Percentiles rank a stretch among this genome's conserved stretches.
Evolutionary conservation across 2,888 invertebrate species (phyloP).

Genomic region (Eilema depressum): DNA sequence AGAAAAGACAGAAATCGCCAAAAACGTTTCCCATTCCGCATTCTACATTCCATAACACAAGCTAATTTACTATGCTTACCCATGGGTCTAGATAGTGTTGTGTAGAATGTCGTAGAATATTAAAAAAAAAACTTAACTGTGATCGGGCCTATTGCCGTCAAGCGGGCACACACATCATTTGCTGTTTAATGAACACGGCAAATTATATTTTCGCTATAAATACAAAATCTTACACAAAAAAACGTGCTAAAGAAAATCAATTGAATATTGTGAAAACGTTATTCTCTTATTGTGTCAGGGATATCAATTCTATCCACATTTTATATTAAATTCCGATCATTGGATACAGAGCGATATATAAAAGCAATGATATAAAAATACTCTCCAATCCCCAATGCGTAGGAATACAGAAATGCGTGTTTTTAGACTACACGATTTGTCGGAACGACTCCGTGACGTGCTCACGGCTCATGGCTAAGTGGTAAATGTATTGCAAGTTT

Average conservation of each 20-base stretch:
- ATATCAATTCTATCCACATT: conserved; percentile 35
- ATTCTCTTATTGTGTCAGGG: conserved; percentile 37
- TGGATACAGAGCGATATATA: conserved; percentile 31
- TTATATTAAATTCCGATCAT: conserved; percentile 51
- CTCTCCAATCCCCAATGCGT: conserved; percentile 25
- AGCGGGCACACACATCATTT: too few species aligned
- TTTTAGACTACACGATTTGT: conserved; percentile 10
- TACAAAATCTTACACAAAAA: neutral
- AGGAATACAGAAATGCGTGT: conserved; percentile 13
- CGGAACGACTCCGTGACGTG: neutral
- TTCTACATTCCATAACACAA: too few species aligned
- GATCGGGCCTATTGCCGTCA: too few species aligned
- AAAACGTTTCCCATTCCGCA: too few species aligned
- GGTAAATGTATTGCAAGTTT: too few species aligned
- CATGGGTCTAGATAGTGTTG: too few species aligned
- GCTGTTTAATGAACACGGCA: too few species aligned
- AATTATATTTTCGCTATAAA: neutral
- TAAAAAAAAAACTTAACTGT: too few species aligned
- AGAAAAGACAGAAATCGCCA: too few species aligned
- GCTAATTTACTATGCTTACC: too few species aligned
- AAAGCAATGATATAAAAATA: conserved; percentile 43
- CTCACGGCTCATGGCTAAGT: too few species aligned
- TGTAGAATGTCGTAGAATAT: too few species aligned
- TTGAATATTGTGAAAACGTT: conserved; percentile 7
- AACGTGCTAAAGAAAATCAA: conserved; percentile 5